Base-by-base conservation (phyloP, 1,140 invertebrate species). In the Meloidogyne exigua region DNA sequence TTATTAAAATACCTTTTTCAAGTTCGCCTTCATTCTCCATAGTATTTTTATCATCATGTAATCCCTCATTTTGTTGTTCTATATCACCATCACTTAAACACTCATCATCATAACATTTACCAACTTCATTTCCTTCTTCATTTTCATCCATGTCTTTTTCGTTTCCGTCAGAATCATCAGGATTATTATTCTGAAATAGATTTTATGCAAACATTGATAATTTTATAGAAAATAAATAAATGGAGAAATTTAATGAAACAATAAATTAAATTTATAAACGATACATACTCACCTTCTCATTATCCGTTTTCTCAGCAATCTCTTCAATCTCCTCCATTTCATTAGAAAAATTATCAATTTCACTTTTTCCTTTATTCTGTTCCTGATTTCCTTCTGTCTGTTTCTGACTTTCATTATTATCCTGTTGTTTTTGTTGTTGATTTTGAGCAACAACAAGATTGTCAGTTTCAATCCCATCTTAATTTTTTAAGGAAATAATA, bases 241-340 rank as follows among this genome's bases (percentile, higher is more conserved):
- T n/a, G n/a, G n/a, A n/a, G n/a, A n/a, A n/a, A n/a, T n/a, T n/a
- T n/a, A n/a, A n/a, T n/a, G n/a, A n/a, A n/a, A 32, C 28, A 32
- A 32, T 3, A 32, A 2, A 2, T 3, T 12, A 57, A 57, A n/a
- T 5, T n/a, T 57, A 18, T n/a, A 39, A 39, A 4, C 9, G 9
- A 39, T 9, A 39, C 9, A 39, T 10, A 39, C 36, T 39, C 9
- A 39, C 36, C 4, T 87, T 76, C 28, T 80, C 72, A 68, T 84
- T 83, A 42, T 88, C 85, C 76, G 91, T 90, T 78, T 90, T 86
- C 66, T 89, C 87, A 10, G 89, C 87, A 26, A 89, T 87, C 10
- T 90, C 89, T 63, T 77, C 79, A 64, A 82, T 81, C 81, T 90
- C 88, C 44, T 90, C 88, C 68, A 90, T 88, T 7, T 89, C 85